Conservation (phyloP, 1,140 invertebrate species). For the Lepeophtheirus salmonis region DNA sequence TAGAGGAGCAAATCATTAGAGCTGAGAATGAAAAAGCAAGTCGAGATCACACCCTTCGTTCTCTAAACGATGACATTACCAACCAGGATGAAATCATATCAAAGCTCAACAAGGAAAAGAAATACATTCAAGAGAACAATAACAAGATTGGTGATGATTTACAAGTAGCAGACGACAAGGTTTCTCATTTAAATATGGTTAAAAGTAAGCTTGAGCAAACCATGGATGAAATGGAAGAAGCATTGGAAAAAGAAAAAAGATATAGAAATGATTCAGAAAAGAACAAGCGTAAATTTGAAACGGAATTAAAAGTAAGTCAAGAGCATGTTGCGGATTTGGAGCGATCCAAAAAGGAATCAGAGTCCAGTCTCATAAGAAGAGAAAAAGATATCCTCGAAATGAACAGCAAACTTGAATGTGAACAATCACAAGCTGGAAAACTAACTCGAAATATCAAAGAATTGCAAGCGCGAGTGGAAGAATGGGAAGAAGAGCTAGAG, state of each 20-base stretch:
- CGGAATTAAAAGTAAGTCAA: conserved; percentile 94
- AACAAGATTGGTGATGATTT: conserved; percentile 37
- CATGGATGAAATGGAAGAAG: conserved; percentile 91
- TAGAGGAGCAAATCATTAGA: conserved; percentile 26
- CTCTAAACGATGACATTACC: conserved; percentile 34
- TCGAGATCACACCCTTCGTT: conserved; percentile 37
- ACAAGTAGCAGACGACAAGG: conserved; percentile 92
- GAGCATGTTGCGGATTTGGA: conserved; percentile 38
- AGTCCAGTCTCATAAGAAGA: conserved; percentile 74
- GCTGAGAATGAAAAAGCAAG: conserved; percentile 36
- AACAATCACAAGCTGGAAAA: conserved; percentile 84
- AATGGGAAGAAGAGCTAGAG: conserved; percentile 93
- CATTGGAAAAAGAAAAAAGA: conserved; percentile 96
- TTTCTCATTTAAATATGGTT: conserved; percentile 88
- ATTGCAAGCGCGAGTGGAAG: conserved; percentile 64
- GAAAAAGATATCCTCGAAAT: conserved; percentile 89
- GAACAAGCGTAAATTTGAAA: conserved; percentile 89
- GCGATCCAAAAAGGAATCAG: conserved; percentile 39
- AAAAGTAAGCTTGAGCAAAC: conserved; percentile 81
- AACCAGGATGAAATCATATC: conserved; percentile 36
- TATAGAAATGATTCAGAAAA: conserved; percentile 95
- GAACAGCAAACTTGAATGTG: conserved; percentile 36
- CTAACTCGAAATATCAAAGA: conserved; percentile 95
- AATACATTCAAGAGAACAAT: conserved; percentile 35
- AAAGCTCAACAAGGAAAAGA: conserved; percentile 38